phyloP scores from a whole-genome alignment of 2,888 invertebrate genomes.

The Agriotes lineatus region DNA sequence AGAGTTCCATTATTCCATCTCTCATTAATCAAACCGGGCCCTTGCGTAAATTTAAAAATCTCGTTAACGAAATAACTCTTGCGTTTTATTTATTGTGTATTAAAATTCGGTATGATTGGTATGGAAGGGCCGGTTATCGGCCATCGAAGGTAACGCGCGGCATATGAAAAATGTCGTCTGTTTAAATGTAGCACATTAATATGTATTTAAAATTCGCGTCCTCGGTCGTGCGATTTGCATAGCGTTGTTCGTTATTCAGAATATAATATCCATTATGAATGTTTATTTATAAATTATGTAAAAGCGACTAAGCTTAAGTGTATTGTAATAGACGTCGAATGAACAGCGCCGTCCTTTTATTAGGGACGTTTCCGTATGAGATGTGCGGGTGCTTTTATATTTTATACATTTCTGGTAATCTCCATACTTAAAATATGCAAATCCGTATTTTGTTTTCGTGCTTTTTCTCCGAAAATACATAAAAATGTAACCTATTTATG shows the following conservation, averaged over 20 bases:
- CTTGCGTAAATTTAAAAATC: conserved; percentile 64
- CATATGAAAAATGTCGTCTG: conserved; percentile 21
- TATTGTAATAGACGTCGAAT: conserved; percentile 61
- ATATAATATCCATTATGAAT: conserved; percentile 66
- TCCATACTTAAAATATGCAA: conserved; percentile 58
- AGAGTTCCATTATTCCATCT: conserved; percentile 64
- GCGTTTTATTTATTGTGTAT: conserved; percentile 63
- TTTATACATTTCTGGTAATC: conserved; percentile 56
- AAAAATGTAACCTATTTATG: conserved; percentile 47
- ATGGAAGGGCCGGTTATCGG: conserved; percentile 50
- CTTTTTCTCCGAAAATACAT: conserved; percentile 46
- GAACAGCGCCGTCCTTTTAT: conserved; percentile 52
- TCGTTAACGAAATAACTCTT: conserved; percentile 64
- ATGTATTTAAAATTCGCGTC: conserved; percentile 45
- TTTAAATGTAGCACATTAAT: conserved; percentile 37
- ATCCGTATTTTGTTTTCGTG: conserved; percentile 55
- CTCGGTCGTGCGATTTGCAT: conserved; percentile 62
- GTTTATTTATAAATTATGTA: conserved; percentile 68
- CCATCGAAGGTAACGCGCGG: not conserved
- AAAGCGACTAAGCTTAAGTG: conserved; percentile 63
- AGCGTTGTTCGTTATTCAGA: conserved; percentile 59
- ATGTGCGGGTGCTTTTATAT: conserved; percentile 54
- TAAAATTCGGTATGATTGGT: conserved; percentile 55
- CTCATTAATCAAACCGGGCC: conserved; percentile 63
- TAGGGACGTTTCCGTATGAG: conserved; percentile 50